Evolutionary conservation across 2,797 vertebrate genomes (phyloP), one percentile per base, ranked within the genome.

Genomic region (Macrochelys suwanniensis): DNA sequence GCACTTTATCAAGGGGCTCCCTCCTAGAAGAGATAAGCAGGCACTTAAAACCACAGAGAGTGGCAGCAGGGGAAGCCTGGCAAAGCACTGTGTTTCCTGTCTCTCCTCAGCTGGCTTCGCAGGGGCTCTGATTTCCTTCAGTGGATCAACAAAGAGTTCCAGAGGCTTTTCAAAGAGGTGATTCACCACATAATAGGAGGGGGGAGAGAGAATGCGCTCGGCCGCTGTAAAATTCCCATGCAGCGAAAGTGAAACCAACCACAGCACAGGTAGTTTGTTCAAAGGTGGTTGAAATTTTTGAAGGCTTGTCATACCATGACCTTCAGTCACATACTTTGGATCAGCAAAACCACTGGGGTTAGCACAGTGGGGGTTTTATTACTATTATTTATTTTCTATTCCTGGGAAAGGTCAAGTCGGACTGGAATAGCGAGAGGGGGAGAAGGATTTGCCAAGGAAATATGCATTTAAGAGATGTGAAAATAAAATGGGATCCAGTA

Each of bases 131-230:
- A 11, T 82, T 96, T 93, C 94, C 88, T 91, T 85, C 77, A 56
- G 57, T 0, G 11, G 78, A 95, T 90, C 84, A 95, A 94, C 89
- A 94, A 90, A 93, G 89, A 84, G 54, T 83, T 88, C 89, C 93
- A 77, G 42, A 90, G 56, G 45, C 87, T 93, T 77, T 54, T 89
- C 61, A 95, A 97, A 96, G 89, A 71, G 56, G 82, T 85, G 94
- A 96, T 94, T 94, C 91, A 93, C 93, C 94, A 93, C 88, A 94
- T 28, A 77, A 54, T 45, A 89, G 71, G 7, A 88, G 87, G 82
- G 59, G 91, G 47, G n/a, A 89, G 47, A 85, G 33, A 76, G 90
- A 91, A 85, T 21, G 1, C 28, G 65, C 65, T 89, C 94, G 93
- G 91, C 77, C 10, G 54, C 74, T 57, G n/a, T 61, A 71, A 82